These are phyloP conservation scores for Gasteruption jaculator DNA, from an alignment of 2,888 invertebrate genomes.

Conservation along the genomic window DNA sequence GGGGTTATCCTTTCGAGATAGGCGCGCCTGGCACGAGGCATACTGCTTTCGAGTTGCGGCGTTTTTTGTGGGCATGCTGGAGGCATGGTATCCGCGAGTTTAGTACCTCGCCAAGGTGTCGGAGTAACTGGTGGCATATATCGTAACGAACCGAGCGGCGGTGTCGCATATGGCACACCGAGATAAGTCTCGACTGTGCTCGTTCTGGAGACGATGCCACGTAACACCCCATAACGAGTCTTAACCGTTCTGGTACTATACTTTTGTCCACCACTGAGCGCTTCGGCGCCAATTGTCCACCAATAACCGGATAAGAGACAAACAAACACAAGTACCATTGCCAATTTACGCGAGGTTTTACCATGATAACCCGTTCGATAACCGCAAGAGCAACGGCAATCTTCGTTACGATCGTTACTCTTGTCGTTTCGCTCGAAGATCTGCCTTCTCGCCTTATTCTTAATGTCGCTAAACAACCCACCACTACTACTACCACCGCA, in stretches of 20 bases:
- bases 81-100: conserved; percentile 75
- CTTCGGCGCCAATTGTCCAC: conserved; percentile 34
- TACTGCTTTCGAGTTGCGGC: conserved; percentile 53
- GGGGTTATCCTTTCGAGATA: conserved; percentile 82
- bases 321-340: too few relatives aligned
- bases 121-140: conserved; percentile 95
- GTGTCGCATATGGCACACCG: conserved; percentile 91
- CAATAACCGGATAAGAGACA: conserved; percentile 29
- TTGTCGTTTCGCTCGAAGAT: too few relatives aligned
- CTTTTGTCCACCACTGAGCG: conserved; percentile 63
- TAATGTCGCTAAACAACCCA: too few relatives aligned
- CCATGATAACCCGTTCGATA: too few relatives aligned
- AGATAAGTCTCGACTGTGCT: conserved; percentile 87
- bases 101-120: conserved; percentile 78
- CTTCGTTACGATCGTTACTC: too few relatives aligned
- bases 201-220: conserved; percentile 79
- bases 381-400: too few relatives aligned
- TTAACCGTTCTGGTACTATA: conserved; percentile 78
- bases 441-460: too few relatives aligned
- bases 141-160: conserved; percentile 83
- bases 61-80: conserved; percentile 85
- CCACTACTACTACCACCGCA: too few relatives aligned
- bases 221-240: conserved; percentile 85
- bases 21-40: conserved; percentile 79
- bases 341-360: too few relatives aligned